Evolutionary conservation across 2,797 vertebrate genomes (phyloP), one percentile per base, ranked within the genome.

Genomic region (Nothura maculosa): DNA sequence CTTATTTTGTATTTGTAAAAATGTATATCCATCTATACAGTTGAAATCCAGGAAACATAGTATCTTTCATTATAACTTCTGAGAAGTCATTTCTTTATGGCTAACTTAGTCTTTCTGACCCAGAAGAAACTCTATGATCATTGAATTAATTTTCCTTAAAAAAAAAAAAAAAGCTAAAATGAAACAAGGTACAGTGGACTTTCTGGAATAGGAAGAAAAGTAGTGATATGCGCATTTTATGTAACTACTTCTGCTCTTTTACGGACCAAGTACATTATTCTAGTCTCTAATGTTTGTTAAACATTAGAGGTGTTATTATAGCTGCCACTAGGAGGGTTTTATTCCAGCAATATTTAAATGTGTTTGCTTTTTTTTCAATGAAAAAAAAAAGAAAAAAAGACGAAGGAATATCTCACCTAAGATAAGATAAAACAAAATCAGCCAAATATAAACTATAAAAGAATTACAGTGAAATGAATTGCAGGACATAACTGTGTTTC

Each of bases 91-190:
- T 92, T 93, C 67, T 93, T 92, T 90, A 80, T 83, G 54, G 70
- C 43, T 92, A 95, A 92, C 91, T 74, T 87, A 72, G 74, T 89
- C 91, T 90, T 66, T 87, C 72, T 94, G 94, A 96, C 93, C 89
- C 90, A 93, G 84, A 94, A 92, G 81, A 96, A 94, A 94, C 50
- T 68, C 76, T 90, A 87, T 74, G 75, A 90, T 88, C 58, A 86
- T 73, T 89, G 75, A 96, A 96, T 97, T 96, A 97, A 96, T 96
- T 95, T 96, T 94, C 42, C 77, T 91, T 10, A n/a, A 81, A 77
- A 83, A 36, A 61, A n/a, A 73, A 62, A 66, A 83, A 83, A 81
- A 90, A 81, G 6, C 25, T 75, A 81, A 92, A 94, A 92, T 87
- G 43, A 95, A 96, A 95, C 82, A 95, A 95, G 64, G 91, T 93